Percentiles rank a stretch among this genome's conserved stretches.
phyloP scores from a whole-genome alignment of 2,888 invertebrate genomes.

The Papilio demoleus region DNA sequence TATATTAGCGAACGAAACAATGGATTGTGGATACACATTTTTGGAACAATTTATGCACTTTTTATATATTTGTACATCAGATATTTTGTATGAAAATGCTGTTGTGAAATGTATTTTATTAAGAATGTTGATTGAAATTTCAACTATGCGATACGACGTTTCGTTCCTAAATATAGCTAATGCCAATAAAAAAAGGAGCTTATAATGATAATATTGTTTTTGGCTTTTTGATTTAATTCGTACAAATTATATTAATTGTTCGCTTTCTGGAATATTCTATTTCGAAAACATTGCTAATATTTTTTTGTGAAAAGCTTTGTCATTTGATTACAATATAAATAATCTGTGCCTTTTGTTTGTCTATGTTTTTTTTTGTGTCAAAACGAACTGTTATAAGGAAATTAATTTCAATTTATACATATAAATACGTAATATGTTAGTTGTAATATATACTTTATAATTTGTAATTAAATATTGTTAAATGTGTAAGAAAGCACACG shows the following conservation, averaged over 20 bases:
- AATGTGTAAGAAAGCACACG: slow-evolving; percentile 28
- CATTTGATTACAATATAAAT: slow-evolving; percentile 66
- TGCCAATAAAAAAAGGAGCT: slow-evolving; percentile 28
- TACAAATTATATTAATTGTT: slow-evolving; percentile 8
- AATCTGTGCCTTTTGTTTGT: slow-evolving; percentile 53
- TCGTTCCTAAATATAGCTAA: slow-evolving; percentile 16
- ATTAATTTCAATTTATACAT: slow-evolving; percentile 25
- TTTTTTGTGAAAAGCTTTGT: slow-evolving; percentile 58
- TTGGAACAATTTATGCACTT: slow-evolving; percentile 82
- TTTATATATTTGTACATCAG: slow-evolving; percentile 80
- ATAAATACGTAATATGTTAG: slow-evolving; percentile 27
- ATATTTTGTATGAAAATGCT: slow-evolving; percentile 69
- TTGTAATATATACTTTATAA: slow-evolving; percentile 31
- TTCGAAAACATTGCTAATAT: slow-evolving; percentile 41
- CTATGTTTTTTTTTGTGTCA: slow-evolving; percentile 9
- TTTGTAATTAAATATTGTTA: slow-evolving; percentile 32
- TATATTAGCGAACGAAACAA: slow-evolving; percentile 57
- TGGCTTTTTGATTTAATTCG: slow-evolving; percentile 7
- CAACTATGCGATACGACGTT: slow-evolving; percentile 24
- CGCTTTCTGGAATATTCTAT: slow-evolving; percentile 4
- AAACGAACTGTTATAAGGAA: slow-evolving; percentile 33
- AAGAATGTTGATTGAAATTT: slow-evolving; percentile 28
- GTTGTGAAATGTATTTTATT: slow-evolving; percentile 60
- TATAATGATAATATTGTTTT: slow-evolving; percentile 15
- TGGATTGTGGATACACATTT: slow-evolving; percentile 72